These are phyloP conservation scores for Beroe ovata DNA, from an alignment of 37 sponge, comb jelly and placozoan species.

Conservation along the genomic window DNA sequence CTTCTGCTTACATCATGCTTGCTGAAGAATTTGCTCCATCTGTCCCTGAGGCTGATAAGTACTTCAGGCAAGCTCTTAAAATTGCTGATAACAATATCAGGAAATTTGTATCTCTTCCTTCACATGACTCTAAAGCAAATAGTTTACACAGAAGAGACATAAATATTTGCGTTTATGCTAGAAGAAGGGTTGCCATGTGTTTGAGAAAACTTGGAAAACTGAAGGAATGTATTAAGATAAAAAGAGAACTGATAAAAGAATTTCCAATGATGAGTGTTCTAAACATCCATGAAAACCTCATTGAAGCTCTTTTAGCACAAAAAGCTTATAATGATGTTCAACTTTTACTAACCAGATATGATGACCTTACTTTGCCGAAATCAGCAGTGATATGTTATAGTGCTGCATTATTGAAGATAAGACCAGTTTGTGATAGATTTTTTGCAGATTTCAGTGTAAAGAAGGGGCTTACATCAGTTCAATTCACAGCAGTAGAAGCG, in stretches of 20 bases:
- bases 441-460: constrained; percentile 73
- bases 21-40: constrained; percentile 34
- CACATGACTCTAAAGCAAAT: constrained; percentile 51
- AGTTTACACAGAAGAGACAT: constrained; percentile 38
- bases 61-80: constrained; percentile 54
- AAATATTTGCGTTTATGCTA: constrained; percentile 68
- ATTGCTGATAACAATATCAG: constrained; percentile 66
- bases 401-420: constrained; percentile 77
- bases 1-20: constrained; percentile 19
- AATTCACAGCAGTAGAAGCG: constrained; percentile 78
- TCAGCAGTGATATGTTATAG: constrained; percentile 82
- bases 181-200: constrained; percentile 78
- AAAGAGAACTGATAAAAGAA: constrained; percentile 72
- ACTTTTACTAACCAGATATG: constrained; percentile 74
- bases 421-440: constrained; percentile 78
- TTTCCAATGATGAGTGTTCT: constrained; percentile 68
- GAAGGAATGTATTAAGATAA: constrained; percentile 77
- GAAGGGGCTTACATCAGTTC: constrained; percentile 72
- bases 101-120: constrained; percentile 47
- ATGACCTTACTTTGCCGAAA: constrained; percentile 75
- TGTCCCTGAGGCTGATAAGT: constrained; percentile 60
- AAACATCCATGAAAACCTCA: constrained; percentile 76
- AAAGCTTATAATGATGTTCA: constrained; percentile 83
- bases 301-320: constrained; percentile 78
- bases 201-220: constrained; percentile 74